These are phyloP conservation scores for Drosophila mayaguana DNA, from an alignment of 2,888 invertebrate genomes.

Conservation along the genomic window DNA sequence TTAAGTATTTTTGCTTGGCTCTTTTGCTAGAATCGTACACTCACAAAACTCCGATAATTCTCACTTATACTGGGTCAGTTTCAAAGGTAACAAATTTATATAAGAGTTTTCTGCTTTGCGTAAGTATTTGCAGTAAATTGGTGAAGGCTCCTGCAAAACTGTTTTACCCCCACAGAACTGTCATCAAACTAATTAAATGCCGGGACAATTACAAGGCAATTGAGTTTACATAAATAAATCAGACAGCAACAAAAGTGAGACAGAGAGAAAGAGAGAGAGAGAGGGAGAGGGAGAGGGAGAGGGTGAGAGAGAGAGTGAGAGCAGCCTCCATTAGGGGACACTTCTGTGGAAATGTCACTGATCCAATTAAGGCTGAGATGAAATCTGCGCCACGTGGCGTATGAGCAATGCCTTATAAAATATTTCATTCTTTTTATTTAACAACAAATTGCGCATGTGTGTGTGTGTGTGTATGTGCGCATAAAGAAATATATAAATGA, in stretches of 20 bases:
- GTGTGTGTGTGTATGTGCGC: neutral
- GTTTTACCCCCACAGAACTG: neutral
- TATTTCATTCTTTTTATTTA: conserved; percentile 21
- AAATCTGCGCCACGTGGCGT: conserved; percentile 67
- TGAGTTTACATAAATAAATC: conserved; percentile 59
- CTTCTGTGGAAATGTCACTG: conserved; percentile 30
- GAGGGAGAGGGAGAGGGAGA: neutral
- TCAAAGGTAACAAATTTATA: neutral
- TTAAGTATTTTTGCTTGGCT: too few species aligned
- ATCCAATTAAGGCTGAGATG: conserved; percentile 49
- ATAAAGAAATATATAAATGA: conserved; percentile 51
- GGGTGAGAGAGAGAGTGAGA: neutral
- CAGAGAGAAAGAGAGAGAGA: neutral
- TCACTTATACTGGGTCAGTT: too few species aligned
- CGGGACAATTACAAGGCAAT: conserved; percentile 46
- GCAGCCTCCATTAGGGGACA: conserved; percentile 30
- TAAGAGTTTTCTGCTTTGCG: neutral
- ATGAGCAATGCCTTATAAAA: conserved; percentile 66
- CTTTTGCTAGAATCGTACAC: too few species aligned
- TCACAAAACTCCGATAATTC: too few species aligned
- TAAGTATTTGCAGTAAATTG: conserved; percentile 2
- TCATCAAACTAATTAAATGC: conserved; percentile 31
- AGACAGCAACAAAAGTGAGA: neutral
- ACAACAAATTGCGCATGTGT: conserved; percentile 1
- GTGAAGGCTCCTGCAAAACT: neutral